These are phyloP conservation scores for Hipposideros larvatus DNA, from an alignment of 2,797 vertebrate genomes.

Conservation along the genomic window DNA sequence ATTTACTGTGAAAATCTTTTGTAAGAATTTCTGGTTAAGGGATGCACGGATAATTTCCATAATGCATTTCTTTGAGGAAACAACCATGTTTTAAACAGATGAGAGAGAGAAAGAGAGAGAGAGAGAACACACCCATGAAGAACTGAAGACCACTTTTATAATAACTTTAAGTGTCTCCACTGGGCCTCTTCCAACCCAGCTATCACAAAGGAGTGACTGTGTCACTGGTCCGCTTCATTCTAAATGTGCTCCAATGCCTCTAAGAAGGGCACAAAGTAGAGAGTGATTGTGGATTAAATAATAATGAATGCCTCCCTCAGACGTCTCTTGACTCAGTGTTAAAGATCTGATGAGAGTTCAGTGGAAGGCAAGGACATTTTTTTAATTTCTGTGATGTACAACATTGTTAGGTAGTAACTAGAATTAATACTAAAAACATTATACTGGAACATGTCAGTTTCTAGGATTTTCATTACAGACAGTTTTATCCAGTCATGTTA, in stretches of 20 bases:
- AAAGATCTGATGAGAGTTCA: neutral
- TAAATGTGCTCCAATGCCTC: neutral
- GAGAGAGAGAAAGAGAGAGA: neutral
- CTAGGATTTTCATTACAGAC: neutral
- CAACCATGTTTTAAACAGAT: neutral
- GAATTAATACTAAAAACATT: neutral
- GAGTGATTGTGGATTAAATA: neutral
- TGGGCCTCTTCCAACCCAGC: neutral
- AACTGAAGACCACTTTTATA: neutral
- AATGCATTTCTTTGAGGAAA: neutral
- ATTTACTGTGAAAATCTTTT: neutral
- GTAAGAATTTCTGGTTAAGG: neutral
- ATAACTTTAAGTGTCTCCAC: neutral
- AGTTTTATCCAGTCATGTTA: neutral
- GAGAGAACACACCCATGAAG: neutral
- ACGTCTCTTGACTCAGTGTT: neutral
- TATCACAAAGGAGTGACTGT: accelerated
- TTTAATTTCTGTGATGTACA: neutral
- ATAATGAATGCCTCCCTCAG: neutral
- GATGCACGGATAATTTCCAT: neutral
- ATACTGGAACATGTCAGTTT: neutral
- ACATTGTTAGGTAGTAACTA: neutral
- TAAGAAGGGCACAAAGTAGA: neutral
- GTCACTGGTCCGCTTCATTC: neutral
- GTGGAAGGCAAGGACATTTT: neutral